Evolutionary conservation across 2,113 vertebrate species (phyloP), one percentile per base, ranked within the genome.

Genomic region (Nothocercus nigrocapillus): DNA sequence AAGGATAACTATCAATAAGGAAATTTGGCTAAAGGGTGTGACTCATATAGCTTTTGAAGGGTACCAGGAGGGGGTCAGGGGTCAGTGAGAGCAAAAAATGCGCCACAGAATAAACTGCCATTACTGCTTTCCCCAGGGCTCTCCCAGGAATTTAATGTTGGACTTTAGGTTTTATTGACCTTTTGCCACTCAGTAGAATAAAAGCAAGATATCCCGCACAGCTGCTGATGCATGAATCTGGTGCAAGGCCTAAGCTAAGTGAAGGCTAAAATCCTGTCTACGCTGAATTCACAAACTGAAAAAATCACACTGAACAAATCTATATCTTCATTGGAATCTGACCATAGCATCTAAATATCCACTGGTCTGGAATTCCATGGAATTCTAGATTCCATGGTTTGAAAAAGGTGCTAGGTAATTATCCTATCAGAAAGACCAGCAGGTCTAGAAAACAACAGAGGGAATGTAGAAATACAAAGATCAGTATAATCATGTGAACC

Each of bases 81-180:
- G 11, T 3, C 66, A 5, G 1, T 47, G 36, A 85, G 5, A 91
- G 5, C 4, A 47, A 44, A 42, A 93, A 73, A 40, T 9, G 3
- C 3, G 34, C 25, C 14, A 54, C 4, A 72, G 62, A 66, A 47
- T 74, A 40, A 89, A 54, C 5, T n/a, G 13, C 5, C 68, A 12
- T 10, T 20, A 53, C 59, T 75, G 1, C 0, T 8, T 77, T 56
- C 18, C 32, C 30, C 16, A 61, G 4, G 1, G 1, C 49, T 42
- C 5, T 36, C 77, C 32, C 21, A 17, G 77, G 74, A 62, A 84
- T 36, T 7, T 74, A 19, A 49, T 1, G 0, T 1, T 38, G 16
- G 4, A 70, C 12, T 85, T 75, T 8, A 63, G 44, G 70, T 51
- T 78, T 72, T 47, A 18, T 30, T 85, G 51, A 34, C 22, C 25